Conservation (phyloP, 1,140 invertebrate species). For the Zophobas atratus region DNA sequence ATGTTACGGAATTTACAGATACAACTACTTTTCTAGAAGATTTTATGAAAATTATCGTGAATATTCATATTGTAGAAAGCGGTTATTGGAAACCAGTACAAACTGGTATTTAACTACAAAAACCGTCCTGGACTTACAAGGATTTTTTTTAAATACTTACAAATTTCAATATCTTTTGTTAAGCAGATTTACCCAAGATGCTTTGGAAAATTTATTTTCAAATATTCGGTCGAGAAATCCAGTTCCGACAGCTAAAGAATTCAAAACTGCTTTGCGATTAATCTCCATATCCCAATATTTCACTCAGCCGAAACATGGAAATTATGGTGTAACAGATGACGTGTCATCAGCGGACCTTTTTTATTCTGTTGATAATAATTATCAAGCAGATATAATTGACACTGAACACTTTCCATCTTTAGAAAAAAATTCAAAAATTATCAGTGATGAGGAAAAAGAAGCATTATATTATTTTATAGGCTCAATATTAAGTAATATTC, state of each 20-base stretch:
- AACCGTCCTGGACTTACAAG: not conserved
- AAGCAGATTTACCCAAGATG: not conserved
- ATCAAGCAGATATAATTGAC: not conserved
- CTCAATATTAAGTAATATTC: not conserved
- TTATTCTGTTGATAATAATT: not conserved
- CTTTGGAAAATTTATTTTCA: conserved; percentile 12
- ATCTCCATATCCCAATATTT: not conserved
- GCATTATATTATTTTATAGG: not conserved
- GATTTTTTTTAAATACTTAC: not conserved
- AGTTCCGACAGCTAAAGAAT: not conserved
- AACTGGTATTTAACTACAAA: not conserved
- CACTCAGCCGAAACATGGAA: not conserved
- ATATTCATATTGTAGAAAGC: not conserved
- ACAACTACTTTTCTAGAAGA: not conserved
- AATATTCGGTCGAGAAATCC: conserved; percentile 1
- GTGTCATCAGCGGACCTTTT: not conserved
- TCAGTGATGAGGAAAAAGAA: not conserved
- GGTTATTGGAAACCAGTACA: not conserved
- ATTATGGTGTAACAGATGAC: not conserved
- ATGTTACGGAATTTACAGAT: not conserved
- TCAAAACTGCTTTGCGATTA: not conserved
- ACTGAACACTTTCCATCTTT: not conserved
- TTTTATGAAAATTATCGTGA: not conserved
- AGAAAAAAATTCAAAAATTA: not conserved
- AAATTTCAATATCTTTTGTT: not conserved